Percentiles rank a stretch among this genome's conserved stretches.
Conservation (phyloP, 2,113 vertebrate genomes). For the Heterochromis multidens region DNA sequence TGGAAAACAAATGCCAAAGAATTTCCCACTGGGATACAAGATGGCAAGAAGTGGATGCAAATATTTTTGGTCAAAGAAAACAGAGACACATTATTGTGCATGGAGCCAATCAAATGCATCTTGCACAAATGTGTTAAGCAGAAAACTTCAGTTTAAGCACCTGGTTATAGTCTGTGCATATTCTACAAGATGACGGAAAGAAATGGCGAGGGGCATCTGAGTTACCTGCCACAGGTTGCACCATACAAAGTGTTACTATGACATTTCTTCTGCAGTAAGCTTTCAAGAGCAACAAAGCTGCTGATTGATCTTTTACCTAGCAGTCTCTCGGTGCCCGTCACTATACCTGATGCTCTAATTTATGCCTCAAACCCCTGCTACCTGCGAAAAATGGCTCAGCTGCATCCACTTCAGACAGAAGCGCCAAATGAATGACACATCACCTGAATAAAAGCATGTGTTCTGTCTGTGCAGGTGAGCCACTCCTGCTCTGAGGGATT, state of each 20-base stretch:
- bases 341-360: slow-evolving; percentile 11
- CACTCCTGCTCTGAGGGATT: neutral
- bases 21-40: neutral
- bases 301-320: slow-evolving; percentile 17
- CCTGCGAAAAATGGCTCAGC: slow-evolving; percentile 57
- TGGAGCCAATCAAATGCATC: neutral
- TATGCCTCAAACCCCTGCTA: slow-evolving; percentile 6
- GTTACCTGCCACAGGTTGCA: neutral
- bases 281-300: slow-evolving; percentile 15
- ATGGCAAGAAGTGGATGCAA: neutral
- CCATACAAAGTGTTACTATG: neutral
- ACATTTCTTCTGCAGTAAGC: neutral
- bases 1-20: neutral
- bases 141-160: neutral
- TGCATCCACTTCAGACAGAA: slow-evolving; percentile 59
- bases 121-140: neutral
- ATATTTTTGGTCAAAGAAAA: neutral
- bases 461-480: slow-evolving; percentile 52
- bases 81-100: neutral
- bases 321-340: neutral
- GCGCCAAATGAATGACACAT: slow-evolving; percentile 42
- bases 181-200: neutral
- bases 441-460: slow-evolving; percentile 56
- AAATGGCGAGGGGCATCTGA: neutral
- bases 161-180: neutral